These are phyloP conservation scores for Allacma fusca DNA, from an alignment of 2,888 invertebrate species.

Conservation along the genomic window DNA sequence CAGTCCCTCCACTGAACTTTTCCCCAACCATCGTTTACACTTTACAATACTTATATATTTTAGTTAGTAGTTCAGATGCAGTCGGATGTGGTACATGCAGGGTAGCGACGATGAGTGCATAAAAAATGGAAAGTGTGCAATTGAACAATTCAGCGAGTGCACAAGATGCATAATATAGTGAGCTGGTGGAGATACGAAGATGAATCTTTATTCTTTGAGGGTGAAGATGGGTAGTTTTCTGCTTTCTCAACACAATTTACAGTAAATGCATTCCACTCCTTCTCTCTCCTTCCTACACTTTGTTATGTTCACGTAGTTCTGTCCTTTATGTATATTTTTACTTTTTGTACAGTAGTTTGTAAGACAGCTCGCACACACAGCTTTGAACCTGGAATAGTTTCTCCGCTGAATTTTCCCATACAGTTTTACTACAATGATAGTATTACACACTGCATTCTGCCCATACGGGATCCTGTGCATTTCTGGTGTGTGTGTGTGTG, in stretches of 20 bases:
- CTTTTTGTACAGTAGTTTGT: too few relatives aligned
- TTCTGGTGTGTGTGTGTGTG: too few relatives aligned
- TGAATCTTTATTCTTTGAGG: conserved; percentile 22
- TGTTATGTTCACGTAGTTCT: too few relatives aligned
- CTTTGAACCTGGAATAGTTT: too few relatives aligned
- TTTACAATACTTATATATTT: background rate
- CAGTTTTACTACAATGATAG: too few relatives aligned
- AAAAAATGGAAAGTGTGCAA: conserved; percentile 25
- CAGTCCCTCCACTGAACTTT: conserved; percentile 11
- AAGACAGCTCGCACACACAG: too few relatives aligned
- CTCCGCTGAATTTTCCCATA: too few relatives aligned
- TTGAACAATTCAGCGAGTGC: conserved; percentile 24
- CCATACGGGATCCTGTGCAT: too few relatives aligned
- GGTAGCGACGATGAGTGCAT: background rate
- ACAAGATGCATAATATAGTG: conserved; percentile 24
- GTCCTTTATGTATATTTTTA: too few relatives aligned
- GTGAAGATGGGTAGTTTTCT: conserved; percentile 26
- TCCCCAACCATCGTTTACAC: conserved; percentile 14
- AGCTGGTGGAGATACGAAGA: conserved; percentile 10
- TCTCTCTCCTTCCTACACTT: too few relatives aligned
- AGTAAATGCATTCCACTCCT: background rate
- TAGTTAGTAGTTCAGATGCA: too few relatives aligned
- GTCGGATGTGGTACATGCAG: background rate
- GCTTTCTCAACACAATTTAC: conserved; percentile 30
- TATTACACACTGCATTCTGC: too few relatives aligned